Base-by-base conservation (phyloP, 2,113 vertebrate species). In the Crotalus helleri region DNA sequence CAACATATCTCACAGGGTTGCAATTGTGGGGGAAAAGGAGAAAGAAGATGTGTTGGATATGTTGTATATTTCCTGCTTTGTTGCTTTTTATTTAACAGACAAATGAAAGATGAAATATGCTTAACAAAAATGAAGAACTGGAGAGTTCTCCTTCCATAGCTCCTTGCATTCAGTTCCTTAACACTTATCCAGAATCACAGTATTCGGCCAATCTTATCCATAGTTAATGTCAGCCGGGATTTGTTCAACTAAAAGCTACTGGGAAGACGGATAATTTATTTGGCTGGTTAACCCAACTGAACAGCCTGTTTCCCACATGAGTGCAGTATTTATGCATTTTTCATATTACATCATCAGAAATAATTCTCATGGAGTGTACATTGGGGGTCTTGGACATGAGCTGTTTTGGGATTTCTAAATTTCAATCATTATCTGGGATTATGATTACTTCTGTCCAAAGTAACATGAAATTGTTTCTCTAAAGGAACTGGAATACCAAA, bases 401-500 rank as follows among this genome's bases (percentile, higher is more conserved):
- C 33, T 26, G 86, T 57, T 85, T 44, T 1, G n/a, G 2, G 10
- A 44, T 55, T 61, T 7, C 49, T 51, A 15, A 15, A 13, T n/a
- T 53, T 13, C 46, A 64, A n/a, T 23, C 13, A 39, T 57, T 81
- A 44, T 81, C 85, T 91, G 26, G 44, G 3, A n/a, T 49, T 86
- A 11, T 44, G 23, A 8, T 26, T 49, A 9, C 44, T 33, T 85
- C 24, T 2, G 90, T 94, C 87, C 85, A 93, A 85, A 95, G 54
- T 51, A 92, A 55, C 93, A 92, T 92, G 49, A 21, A n/a, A 0
- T 92, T 29, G 74, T 13, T 94, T 94, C 23, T 23, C 3, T 12
- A 53, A 92, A 99, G 99, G 99, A 99, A 96, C 96, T 99, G 95
- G 99, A 99, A 19, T 99, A 98, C 96, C 99, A 99, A 98, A 99